phyloP scores from a whole-genome alignment of 92 coral and sea anemone genomes.

The Epizoanthus scotinus region DNA sequence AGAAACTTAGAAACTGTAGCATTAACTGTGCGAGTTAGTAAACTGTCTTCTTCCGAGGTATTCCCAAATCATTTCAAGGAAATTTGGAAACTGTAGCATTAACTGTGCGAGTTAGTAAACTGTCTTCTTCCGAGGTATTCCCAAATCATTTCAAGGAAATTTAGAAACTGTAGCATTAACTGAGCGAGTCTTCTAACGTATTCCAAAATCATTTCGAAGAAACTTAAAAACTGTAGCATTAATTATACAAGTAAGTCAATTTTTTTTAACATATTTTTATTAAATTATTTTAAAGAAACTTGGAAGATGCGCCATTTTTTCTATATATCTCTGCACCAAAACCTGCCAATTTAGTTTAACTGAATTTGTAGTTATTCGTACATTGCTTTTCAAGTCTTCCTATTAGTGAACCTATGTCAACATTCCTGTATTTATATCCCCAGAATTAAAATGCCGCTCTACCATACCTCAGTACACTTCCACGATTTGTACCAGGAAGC shows the following conservation, averaged over 20 bases:
- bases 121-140: too few relatives aligned
- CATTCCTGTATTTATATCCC: neutral
- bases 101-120: slow-evolving; percentile 70
- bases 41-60: neutral
- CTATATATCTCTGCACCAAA: too few relatives aligned
- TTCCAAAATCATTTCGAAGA: neutral
- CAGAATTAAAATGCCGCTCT: slow-evolving; percentile 79
- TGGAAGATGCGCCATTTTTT: too few relatives aligned
- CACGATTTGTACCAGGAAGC: slow-evolving; percentile 61
- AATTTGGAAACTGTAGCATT: slow-evolving; percentile 26
- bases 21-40: slow-evolving; percentile 77
- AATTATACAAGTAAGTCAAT: slow-evolving; percentile 69
- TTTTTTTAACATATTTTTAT: too few relatives aligned
- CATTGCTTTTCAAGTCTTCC: too few relatives aligned
- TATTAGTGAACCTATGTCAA: neutral
- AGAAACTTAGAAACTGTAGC: too few relatives aligned
- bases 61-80: neutral
- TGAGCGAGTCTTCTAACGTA: slow-evolving; percentile 50
- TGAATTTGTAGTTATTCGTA: too few relatives aligned
- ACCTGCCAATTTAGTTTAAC: too few relatives aligned
- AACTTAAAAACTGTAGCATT: slow-evolving; percentile 27
- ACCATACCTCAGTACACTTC: slow-evolving; percentile 71
- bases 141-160: neutral
- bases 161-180: slow-evolving; percentile 46
- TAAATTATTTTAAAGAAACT: neutral